These are phyloP conservation scores for Petrosia ficiformis DNA, from an alignment of 37 sponge, comb jelly and placozoan genomes.

Conservation along the genomic window DNA sequence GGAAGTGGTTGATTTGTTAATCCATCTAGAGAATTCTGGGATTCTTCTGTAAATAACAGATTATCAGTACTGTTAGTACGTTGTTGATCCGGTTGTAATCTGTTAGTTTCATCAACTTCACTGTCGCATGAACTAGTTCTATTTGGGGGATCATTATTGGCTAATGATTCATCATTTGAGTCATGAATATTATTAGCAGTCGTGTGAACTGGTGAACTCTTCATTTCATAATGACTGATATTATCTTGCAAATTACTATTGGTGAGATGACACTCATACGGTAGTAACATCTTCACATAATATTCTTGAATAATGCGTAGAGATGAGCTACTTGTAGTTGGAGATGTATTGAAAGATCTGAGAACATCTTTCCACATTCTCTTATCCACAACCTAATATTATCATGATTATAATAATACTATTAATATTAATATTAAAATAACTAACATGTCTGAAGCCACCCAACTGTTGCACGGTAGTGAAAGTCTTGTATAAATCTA, in stretches of 20 bases:
- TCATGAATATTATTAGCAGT: background rate
- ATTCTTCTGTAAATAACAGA: background rate
- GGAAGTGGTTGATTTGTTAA: conserved; percentile 31
- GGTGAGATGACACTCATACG: conserved; percentile 56
- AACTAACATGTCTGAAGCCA: conserved; percentile 54
- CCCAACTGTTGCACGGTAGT: conserved; percentile 40
- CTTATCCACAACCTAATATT: conserved; percentile 46
- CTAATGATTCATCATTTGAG: background rate
- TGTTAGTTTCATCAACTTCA: background rate
- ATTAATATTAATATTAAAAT: background rate
- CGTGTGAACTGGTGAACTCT: background rate
- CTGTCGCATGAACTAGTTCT: background rate
- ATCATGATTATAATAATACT: background rate
- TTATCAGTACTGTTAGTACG: background rate
- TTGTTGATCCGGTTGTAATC: background rate
- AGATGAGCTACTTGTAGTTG: conserved; percentile 13
- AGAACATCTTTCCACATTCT: conserved; percentile 50
- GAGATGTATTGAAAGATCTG: conserved; percentile 2
- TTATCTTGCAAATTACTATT: conserved; percentile 16
- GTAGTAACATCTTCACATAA: conserved; percentile 50
- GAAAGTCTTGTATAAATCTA: conserved; percentile 53
- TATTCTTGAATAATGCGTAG: conserved; percentile 35
- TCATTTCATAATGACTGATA: conserved; percentile 20
- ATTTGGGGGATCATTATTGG: background rate
- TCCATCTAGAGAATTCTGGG: conserved; percentile 5